Conservation (phyloP, 1,140 invertebrate genomes). For the Drosophila elegans region DNA sequence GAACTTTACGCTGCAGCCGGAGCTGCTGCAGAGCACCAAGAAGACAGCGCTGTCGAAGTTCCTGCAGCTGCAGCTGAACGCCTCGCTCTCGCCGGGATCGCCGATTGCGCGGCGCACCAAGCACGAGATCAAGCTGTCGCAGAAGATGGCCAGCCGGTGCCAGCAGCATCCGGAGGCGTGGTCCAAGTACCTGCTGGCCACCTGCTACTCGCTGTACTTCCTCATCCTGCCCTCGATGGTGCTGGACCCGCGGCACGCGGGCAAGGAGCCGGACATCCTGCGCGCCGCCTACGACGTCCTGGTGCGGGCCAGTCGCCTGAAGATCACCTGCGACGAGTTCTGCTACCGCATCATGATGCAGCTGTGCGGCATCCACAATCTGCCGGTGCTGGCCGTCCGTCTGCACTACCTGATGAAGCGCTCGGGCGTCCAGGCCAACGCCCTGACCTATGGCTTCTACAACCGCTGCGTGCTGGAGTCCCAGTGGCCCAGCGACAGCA, state of each 20-base stretch:
- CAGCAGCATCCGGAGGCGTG: constrained; percentile 92
- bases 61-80: constrained; percentile 84
- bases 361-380: constrained; percentile 96
- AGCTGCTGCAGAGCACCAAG: constrained; percentile 84
- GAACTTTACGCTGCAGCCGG: constrained; percentile 86
- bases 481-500: constrained; percentile 95
- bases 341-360: constrained; percentile 99
- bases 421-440: constrained; percentile 97
- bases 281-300: constrained; percentile 94
- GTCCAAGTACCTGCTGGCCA: constrained; percentile 95
- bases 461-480: constrained; percentile 95
- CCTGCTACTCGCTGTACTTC: constrained; percentile 98
- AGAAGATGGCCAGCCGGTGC: constrained; percentile 93
- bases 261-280: constrained; percentile 91
- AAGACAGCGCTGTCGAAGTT: constrained; percentile 83
- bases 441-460: constrained; percentile 97
- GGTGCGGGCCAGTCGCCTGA: constrained; percentile 92
- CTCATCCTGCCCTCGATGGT: constrained; percentile 94
- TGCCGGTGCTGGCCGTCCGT: constrained; percentile 97
- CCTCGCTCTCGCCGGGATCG: constrained; percentile 89
- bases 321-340: constrained; percentile 96
- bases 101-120: constrained; percentile 97
- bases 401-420: constrained; percentile 97
- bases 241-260: constrained; percentile 85
- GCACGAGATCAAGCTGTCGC: constrained; percentile 96